Evolutionary conservation across 2,113 vertebrate genomes (phyloP).

Genomic region (Isichthys henryi): DNA sequence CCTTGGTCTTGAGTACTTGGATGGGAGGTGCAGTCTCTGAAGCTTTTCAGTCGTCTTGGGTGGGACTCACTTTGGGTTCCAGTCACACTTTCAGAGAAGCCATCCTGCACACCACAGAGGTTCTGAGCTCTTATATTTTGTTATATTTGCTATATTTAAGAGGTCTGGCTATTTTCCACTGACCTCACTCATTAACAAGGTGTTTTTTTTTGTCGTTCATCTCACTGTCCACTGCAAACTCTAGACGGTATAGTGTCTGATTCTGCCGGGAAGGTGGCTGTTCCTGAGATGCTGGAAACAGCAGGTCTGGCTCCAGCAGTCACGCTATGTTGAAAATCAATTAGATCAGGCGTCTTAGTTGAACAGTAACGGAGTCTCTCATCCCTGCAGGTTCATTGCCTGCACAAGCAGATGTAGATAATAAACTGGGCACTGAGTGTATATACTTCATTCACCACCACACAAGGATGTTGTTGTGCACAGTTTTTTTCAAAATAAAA

Average conservation of each 20-base stretch:
- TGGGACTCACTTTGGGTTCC: not conserved
- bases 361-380: not conserved
- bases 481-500: conserved; percentile 1
- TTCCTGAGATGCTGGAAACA: not conserved
- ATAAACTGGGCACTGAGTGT: not conserved
- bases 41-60: not conserved
- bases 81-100: not conserved
- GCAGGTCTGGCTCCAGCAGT: not conserved
- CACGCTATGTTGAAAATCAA: not conserved
- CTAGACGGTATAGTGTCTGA: not conserved
- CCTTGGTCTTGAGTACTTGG: not conserved
- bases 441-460: not conserved
- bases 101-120: no score
- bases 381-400: not conserved
- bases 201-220: not conserved
- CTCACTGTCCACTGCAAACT: not conserved
- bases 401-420: not conserved
- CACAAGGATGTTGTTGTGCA: not conserved
- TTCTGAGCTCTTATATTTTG: no score
- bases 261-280: not conserved
- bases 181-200: not conserved
- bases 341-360: not conserved
- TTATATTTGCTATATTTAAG: not conserved
- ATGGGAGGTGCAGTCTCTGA: not conserved
- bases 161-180: not conserved